Evolutionary conservation across 2,888 invertebrate genomes (phyloP), one percentile per base, ranked within the genome.

Genomic region (Lithophane ornitopus): DNA sequence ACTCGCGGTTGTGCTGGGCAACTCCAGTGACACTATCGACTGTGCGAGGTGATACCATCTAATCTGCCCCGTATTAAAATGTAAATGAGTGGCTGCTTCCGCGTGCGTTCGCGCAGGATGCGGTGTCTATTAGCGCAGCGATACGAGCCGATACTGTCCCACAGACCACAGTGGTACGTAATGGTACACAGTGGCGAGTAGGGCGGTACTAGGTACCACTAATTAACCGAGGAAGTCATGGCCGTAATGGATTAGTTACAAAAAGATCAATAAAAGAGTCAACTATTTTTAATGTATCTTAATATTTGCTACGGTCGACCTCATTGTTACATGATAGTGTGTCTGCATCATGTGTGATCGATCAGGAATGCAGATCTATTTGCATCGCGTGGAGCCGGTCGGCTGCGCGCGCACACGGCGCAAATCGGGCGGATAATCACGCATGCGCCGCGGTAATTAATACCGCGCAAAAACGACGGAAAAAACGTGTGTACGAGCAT

Each of bases 361-460:
- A 77, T 70, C 78, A 78, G 69, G 81, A 85, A 87, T 84, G 81
- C 75, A 81, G 75, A 76, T 81, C 81, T 85, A 87, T 84, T 84
- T 72, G 70, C 75, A 62, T 65, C 52, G 59, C 73, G 68, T 52
- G n/a, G 77, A 77, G 70, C 68, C 61, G 74, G 34, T 67, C 69
- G 61, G 14, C 19, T 59, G 80, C 49, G 76, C 72, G 66, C 65
- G 73, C 73, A 67, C 66, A 58, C 71, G 67, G 49, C 72, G 70
- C 72, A 84, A 87, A 87, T 79, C 80, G 80, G 66, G 77, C 76
- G 72, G 58, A 84, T 84, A 84, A 84, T 86, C 76, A 84, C 84
- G 76, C 88, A 82, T 80, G 88, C 75, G 81, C 81, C 59, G 56
- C 71, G 69, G 84, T 86, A 84, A 87, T 87, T 87, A 87, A 86